Base-by-base conservation (phyloP, 2,888 invertebrate genomes). In the Hesperia comma region DNA sequence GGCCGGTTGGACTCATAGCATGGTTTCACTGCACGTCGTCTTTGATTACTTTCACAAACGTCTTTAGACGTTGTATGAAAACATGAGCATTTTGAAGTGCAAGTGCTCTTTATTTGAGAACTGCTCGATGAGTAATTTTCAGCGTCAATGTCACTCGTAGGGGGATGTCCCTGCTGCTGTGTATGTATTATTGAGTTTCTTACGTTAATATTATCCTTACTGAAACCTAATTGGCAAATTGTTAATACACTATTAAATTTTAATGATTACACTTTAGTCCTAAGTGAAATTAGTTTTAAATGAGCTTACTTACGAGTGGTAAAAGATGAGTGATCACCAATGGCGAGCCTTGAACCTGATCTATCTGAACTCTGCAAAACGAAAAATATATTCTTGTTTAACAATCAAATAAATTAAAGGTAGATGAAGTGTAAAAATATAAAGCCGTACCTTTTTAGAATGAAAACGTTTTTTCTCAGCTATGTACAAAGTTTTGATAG, bases 241-340 rank as follows among this genome's bases (percentile, higher is more conserved):
- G 19, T 26, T 21, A 17, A n/a, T 43, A 49, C 43, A 46, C 7
- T 21, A 54, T 51, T 37, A 19, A 63, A 15, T 41, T 54, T 33
- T 55, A 37, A 8, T 17, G 17, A 8, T 0, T 46, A 41, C 41
- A 14, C 7, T 17, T 32, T 19, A 37, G 12, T 37, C 12, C 12
- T 2, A 37, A 37, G 12, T 37, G 12, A 37, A 12, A 37, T 40
- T 33, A 5, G 4, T 41, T 26, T 15, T 55, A 61, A 68, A 17
- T 37, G 12, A 60, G n/a, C 10, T 40, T 26, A 79, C 87, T 87
- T 80, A 91, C 91, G 76, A 40, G 81, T 82, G 21, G 79, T 83
- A 69, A 85, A 84, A 46, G 87, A 88, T 26, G 85, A 83, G 75
- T 91, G 87, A 72, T 91, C 90, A 73, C 89, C 90, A 66, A 89